phyloP scores from a whole-genome alignment of 2,888 invertebrate genomes.

The Electrophaes corylata region DNA sequence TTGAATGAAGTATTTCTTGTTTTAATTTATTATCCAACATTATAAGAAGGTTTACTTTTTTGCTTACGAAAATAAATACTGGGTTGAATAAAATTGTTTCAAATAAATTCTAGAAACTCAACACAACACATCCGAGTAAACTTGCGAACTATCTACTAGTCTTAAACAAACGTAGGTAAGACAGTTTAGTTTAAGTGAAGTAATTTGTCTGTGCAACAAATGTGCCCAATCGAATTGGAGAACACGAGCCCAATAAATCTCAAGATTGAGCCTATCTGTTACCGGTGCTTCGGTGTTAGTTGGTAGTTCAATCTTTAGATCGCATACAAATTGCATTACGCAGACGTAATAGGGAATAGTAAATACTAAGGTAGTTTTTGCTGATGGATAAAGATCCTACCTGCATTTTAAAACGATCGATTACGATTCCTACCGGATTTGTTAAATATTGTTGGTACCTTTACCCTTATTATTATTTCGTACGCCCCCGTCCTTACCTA shows the following conservation, averaged over 20 bases:
- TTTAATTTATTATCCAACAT: too few species aligned
- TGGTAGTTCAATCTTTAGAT: slow-evolving; percentile 12
- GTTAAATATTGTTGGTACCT: too few species aligned
- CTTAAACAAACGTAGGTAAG: background rate
- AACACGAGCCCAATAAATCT: slow-evolving; percentile 22
- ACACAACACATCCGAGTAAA: background rate
- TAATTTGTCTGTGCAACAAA: slow-evolving; percentile 25
- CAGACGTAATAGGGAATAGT: background rate
- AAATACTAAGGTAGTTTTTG: background rate
- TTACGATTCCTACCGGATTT: too few species aligned
- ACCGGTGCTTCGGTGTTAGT: slow-evolving; percentile 3
- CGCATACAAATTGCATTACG: slow-evolving; percentile 26
- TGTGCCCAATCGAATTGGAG: slow-evolving; percentile 20
- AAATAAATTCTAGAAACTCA: too few species aligned
- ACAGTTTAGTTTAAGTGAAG: slow-evolving; percentile 15
- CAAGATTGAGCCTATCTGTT: slow-evolving; percentile 30
- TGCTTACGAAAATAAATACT: too few species aligned
- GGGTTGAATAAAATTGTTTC: too few species aligned
- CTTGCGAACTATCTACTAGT: background rate
- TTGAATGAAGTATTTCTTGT: too few species aligned
- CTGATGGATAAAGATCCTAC: too few species aligned
- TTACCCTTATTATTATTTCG: too few species aligned
- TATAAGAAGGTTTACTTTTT: too few species aligned
- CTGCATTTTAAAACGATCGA: too few species aligned
- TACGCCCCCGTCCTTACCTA: too few species aligned